These are phyloP conservation scores for Physella acuta DNA, from an alignment of 1,140 invertebrate genomes.

Conservation along the genomic window DNA sequence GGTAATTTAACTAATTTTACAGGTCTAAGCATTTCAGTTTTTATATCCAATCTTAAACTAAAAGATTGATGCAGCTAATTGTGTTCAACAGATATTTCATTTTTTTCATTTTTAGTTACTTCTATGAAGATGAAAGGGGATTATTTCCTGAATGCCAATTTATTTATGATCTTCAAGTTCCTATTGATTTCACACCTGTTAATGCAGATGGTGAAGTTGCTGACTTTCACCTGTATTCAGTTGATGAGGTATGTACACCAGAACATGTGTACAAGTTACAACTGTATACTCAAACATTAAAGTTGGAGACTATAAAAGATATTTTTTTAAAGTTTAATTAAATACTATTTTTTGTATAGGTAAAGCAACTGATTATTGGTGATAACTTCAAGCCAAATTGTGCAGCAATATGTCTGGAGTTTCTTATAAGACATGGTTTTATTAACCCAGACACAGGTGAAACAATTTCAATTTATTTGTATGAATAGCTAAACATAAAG, in stretches of 20 bases:
- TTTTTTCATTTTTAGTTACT: conserved; percentile 69
- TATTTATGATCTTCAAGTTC: conserved; percentile 90
- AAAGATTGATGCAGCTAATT: not conserved
- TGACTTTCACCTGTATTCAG: conserved; percentile 77
- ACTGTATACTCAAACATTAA: too few relatives aligned
- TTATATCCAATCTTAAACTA: not conserved
- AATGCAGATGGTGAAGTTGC: conserved; percentile 93
- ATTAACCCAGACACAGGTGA: conserved; percentile 85
- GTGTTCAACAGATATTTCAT: not conserved
- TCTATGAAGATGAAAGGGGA: conserved; percentile 87
- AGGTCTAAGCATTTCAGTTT: not conserved
- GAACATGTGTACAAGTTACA: too few relatives aligned
- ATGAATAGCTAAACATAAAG: not conserved
- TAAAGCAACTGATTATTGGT: conserved; percentile 75
- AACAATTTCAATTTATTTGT: not conserved
- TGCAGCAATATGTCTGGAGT: conserved; percentile 85
- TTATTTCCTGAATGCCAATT: conserved; percentile 92
- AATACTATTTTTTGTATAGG: conserved; percentile 46
- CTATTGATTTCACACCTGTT: conserved; percentile 81
- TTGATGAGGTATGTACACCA: conserved; percentile 63
- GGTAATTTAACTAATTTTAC: not conserved
- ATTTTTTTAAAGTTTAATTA: too few relatives aligned
- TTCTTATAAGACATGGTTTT: conserved; percentile 85
- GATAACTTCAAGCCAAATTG: conserved; percentile 90
- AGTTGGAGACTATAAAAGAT: too few relatives aligned